phyloP scores from a whole-genome alignment of 2,888 invertebrate genomes.

The Disparrhopalites patrizii region DNA sequence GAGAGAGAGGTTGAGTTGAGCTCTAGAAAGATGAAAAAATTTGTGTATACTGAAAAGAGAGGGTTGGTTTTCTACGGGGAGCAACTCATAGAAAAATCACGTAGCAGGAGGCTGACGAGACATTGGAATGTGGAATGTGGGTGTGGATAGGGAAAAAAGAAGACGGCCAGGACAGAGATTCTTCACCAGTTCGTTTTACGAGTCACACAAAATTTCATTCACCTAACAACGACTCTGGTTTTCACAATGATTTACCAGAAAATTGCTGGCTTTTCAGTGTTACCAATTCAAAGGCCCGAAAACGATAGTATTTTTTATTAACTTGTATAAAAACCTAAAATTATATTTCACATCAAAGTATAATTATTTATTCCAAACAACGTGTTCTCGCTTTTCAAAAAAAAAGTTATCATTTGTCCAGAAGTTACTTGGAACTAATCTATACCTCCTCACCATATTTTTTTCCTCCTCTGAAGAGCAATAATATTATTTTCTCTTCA shows the following conservation, averaged over 20 bases:
- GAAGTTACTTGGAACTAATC: neutral
- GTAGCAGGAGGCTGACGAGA: constrained; percentile 35
- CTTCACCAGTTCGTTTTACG: constrained; percentile 29
- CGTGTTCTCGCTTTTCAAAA: no score
- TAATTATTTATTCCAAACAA: no score
- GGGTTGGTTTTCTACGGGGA: constrained; percentile 22
- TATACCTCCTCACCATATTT: neutral
- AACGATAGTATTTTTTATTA: neutral
- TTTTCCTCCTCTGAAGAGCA: neutral
- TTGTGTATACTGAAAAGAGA: constrained; percentile 12
- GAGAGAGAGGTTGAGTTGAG: neutral
- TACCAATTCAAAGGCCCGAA: constrained; percentile 1
- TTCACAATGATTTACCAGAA: constrained; percentile 33
- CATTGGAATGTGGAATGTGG: constrained; percentile 33
- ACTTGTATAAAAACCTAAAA: neutral
- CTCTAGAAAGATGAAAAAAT: neutral
- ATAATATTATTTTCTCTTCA: neutral
- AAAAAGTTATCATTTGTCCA: no score
- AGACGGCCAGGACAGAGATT: constrained; percentile 33
- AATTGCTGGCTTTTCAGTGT: constrained; percentile 20
- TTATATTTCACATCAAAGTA: no score
- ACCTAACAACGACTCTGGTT: constrained; percentile 34
- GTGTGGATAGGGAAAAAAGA: constrained; percentile 34
- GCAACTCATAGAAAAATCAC: constrained; percentile 32
- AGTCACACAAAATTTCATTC: constrained; percentile 27